phyloP scores from a whole-genome alignment of 1,140 invertebrate species.

The Mylabris phalerata region DNA sequence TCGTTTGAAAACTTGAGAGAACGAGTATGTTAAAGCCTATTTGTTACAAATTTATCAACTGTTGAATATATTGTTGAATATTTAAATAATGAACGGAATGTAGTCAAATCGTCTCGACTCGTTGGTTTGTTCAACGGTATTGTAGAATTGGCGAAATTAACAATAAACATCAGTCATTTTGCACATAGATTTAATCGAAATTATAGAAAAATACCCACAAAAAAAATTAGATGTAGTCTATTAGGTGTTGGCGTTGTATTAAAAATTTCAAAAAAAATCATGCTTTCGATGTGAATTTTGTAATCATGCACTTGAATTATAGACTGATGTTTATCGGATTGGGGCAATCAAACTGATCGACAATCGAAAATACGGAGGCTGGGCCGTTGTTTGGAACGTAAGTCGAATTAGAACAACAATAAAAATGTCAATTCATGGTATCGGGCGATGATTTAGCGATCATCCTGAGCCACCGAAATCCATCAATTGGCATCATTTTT shows the following conservation, averaged over 20 bases:
- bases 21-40: constrained; percentile 30
- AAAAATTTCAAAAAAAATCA: constrained; percentile 17
- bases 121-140: constrained; percentile 6
- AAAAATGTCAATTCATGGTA: constrained; percentile 28
- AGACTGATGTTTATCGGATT: constrained; percentile 15
- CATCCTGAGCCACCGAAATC: constrained; percentile 38
- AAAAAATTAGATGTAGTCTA: constrained; percentile 15
- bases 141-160: constrained; percentile 3
- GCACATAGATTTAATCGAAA: background rate
- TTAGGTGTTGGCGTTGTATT: constrained; percentile 24
- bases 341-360: constrained; percentile 14
- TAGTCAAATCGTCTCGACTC: constrained; percentile 15
- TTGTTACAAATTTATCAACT: constrained; percentile 31
- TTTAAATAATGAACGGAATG: constrained; percentile 19
- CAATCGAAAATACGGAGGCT: constrained; percentile 33
- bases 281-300: constrained; percentile 34
- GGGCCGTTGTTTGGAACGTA: constrained; percentile 30
- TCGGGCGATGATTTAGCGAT: constrained; percentile 29
- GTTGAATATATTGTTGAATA: constrained; percentile 26
- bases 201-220: constrained; percentile 16
- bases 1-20: constrained; percentile 14
- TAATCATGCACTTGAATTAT: constrained; percentile 20
- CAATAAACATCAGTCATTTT: constrained; percentile 10
- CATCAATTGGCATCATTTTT: constrained; percentile 20
- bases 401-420: background rate